Evolutionary conservation across 2,797 vertebrate species (phyloP), one percentile per base, ranked within the genome.

Genomic region (Cetoscarus ocellatus): DNA sequence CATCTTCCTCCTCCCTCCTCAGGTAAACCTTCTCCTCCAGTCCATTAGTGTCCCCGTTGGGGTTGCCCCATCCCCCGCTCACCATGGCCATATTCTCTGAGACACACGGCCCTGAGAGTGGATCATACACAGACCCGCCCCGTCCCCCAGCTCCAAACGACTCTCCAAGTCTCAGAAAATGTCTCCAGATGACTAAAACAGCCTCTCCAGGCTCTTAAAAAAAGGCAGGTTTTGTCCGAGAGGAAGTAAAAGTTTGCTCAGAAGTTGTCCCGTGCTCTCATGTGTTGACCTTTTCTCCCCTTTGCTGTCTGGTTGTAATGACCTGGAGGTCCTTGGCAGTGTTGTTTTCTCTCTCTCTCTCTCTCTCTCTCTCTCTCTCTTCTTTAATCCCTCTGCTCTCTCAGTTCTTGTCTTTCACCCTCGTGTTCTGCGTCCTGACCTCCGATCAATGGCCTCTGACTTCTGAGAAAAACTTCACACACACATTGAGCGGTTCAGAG

Each of bases 51-150:
- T 95, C 95, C 69, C 96, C 95, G 70, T 95, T 96, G 70, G 97
- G 95, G 89, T 97, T 96, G 63, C 96, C 96, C 97, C 97, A 98
- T 92, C 96, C 96, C 80, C 96, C 96, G 90, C 96, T 95, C 94
- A 97, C 96, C 96, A 97, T 97, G 95, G 97, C 97, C 97, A 98
- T 98, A 86, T 89, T 97, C 87, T 85, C 89, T 66, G 67, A 84
- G 80, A 64, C 74, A 53, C 86, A 43, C 85, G 19, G 73, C 75
- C 70, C 67, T 8, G 77, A 27, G 63, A 83, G 74, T 77, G 64
- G 82, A 79, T 80, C 88, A 91, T 89, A 70, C 83, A 83, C 88
- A 76, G 81, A 77, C 78, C 70, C 60, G 62, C 77, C 67, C 76
- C n/a, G 80, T 85, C 73, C 78, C 67, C 57, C 35, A 48, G 69